Percentiles rank a stretch among this genome's conserved stretches.
These are phyloP conservation scores for Drosophila mayaguana DNA, from an alignment of 2,888 invertebrate genomes.

Conservation along the genomic window DNA sequence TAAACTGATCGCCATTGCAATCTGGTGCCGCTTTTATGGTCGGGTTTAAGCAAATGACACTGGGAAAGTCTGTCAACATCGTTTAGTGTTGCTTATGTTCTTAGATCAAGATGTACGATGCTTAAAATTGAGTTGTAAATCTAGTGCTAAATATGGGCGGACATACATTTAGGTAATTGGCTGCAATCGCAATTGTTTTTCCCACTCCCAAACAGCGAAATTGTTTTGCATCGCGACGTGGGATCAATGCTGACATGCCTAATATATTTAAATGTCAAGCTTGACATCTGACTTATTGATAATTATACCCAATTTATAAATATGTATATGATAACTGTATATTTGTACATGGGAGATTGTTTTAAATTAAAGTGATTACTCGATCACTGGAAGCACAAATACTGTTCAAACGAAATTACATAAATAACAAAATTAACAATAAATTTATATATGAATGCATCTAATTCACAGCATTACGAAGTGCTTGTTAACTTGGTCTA, in stretches of 20 bases:
- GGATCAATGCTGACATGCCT: constrained; percentile 25
- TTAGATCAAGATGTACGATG: constrained; percentile 54
- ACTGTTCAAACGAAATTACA: constrained; percentile 29
- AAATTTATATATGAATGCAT: constrained; percentile 6
- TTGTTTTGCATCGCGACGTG: constrained; percentile 33
- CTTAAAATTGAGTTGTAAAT: constrained; percentile 82
- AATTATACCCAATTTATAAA: constrained; percentile 28
- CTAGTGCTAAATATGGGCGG: constrained; percentile 68
- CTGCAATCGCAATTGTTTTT: constrained; percentile 39
- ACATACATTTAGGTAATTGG: constrained; percentile 77
- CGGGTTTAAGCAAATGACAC: constrained; percentile 37
- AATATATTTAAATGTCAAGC: constrained; percentile 12
- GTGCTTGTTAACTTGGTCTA: constrained; percentile 16
- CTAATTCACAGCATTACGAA: constrained; percentile 19
- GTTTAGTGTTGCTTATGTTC: constrained; percentile 70
- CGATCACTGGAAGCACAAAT: not conserved
- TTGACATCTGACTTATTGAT: constrained; percentile 17
- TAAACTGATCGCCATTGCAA: constrained; percentile 48
- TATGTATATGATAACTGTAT: constrained; percentile 1
- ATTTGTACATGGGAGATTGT: constrained; percentile 19
- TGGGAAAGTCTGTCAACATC: constrained; percentile 72
- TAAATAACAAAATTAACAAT: constrained; percentile 14
- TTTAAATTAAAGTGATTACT: constrained; percentile 11
- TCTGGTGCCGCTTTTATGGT: constrained; percentile 53
- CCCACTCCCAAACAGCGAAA: constrained; percentile 30